Percentiles rank a stretch among this genome's conserved stretches.
phyloP scores from a whole-genome alignment of 2,888 invertebrate genomes.

The Spisula solida region DNA sequence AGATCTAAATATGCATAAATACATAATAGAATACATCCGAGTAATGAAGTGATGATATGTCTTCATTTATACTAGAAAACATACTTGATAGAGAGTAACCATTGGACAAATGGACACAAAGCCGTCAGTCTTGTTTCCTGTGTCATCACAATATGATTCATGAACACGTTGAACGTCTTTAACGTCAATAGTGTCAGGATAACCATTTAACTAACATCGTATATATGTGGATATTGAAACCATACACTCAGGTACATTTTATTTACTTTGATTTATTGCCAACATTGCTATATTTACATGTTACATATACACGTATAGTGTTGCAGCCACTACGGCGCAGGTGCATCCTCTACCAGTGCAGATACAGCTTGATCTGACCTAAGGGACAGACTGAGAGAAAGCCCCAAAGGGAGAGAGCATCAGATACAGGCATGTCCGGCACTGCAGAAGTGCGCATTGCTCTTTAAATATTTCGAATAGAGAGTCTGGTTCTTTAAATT shows the following conservation, averaged over 20 bases:
- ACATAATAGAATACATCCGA: background rate
- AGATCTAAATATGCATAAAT: slow-evolving; percentile 22
- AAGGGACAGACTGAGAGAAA: too few relatives aligned
- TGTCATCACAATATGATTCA: background rate
- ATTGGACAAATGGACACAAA: background rate
- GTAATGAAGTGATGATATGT: background rate
- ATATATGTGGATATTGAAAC: background rate
- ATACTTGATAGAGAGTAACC: background rate
- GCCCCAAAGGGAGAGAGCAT: too few relatives aligned
- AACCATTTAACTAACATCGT: background rate
- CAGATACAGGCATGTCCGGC: too few relatives aligned
- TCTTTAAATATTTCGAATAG: too few relatives aligned
- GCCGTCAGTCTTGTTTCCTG: background rate
- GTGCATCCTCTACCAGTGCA: too few relatives aligned
- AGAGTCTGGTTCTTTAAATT: too few relatives aligned
- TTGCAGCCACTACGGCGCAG: too few relatives aligned
- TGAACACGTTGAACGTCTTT: too few relatives aligned
- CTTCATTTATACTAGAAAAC: background rate
- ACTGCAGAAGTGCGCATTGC: too few relatives aligned
- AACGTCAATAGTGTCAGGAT: background rate
- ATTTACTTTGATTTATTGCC: background rate
- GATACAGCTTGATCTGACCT: too few relatives aligned
- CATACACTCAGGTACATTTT: background rate
- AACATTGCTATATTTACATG: background rate
- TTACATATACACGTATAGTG: too few relatives aligned